A percentile compares a stretch with the other conserved stretches of the same genome.
Evolutionary conservation across 2,888 invertebrate genomes (phyloP).

Genomic region (Lampropteryx suffumata): DNA sequence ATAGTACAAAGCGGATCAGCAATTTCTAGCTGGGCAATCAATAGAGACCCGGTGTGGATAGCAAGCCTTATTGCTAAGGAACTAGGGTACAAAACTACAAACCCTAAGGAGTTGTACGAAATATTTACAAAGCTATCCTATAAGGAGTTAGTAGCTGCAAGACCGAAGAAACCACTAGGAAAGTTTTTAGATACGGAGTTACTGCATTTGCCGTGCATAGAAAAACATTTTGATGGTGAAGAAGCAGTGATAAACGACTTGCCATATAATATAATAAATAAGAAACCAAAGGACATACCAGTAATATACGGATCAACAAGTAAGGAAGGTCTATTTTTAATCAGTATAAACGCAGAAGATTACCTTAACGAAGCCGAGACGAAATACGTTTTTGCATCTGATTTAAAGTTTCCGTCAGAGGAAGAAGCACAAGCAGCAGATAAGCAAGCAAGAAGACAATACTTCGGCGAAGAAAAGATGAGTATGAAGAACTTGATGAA

Average conservation of each 20-base stretch:
- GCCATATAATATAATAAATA: constrained; percentile 60
- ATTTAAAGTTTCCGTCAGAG: constrained; percentile 59
- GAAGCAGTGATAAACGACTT: constrained; percentile 63
- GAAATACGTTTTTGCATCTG: constrained; percentile 66
- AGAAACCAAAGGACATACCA: constrained; percentile 51
- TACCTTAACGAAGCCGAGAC: constrained; percentile 50
- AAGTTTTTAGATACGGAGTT: constrained; percentile 67
- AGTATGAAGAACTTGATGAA: constrained; percentile 60
- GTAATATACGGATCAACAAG: constrained; percentile 62
- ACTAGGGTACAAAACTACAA: constrained; percentile 55
- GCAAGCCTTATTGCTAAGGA: constrained; percentile 64
- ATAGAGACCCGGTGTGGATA: constrained; percentile 61
- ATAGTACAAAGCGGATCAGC: constrained; percentile 71
- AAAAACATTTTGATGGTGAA: constrained; percentile 55
- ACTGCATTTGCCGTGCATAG: constrained; percentile 66
- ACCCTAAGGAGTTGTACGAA: constrained; percentile 63
- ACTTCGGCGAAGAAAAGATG: constrained; percentile 69
- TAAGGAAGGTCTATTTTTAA: constrained; percentile 59
- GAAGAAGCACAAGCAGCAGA: constrained; percentile 51
- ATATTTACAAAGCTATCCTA: constrained; percentile 55
- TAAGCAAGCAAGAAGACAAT: constrained; percentile 59
- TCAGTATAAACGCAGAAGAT: constrained; percentile 40
- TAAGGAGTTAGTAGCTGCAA: constrained; percentile 49
- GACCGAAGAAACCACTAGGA: constrained; percentile 54
- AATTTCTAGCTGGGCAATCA: constrained; percentile 64